Percentiles rank a stretch among this genome's conserved stretches.
phyloP scores from a whole-genome alignment of 2,888 invertebrate genomes.

The Heliconius ethilla region DNA sequence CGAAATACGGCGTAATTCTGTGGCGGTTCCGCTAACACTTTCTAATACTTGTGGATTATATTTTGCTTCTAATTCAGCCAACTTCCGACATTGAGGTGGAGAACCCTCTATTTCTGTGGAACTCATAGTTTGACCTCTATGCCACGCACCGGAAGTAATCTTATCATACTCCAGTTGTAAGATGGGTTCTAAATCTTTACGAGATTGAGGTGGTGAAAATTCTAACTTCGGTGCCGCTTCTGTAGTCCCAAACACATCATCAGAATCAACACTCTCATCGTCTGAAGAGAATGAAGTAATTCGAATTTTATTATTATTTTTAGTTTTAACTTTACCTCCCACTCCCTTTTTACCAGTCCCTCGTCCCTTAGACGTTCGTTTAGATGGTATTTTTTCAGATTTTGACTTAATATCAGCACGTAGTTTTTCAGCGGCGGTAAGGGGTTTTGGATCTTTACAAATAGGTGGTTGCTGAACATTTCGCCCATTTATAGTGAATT shows the following conservation, averaged over 20 bases:
- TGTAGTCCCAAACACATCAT: slow-evolving; percentile 89
- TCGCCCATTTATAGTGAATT: slow-evolving; percentile 77
- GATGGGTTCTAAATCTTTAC: slow-evolving; percentile 89
- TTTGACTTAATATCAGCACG: slow-evolving; percentile 80
- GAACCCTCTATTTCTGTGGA: slow-evolving; percentile 90
- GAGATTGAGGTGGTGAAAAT: slow-evolving; percentile 88
- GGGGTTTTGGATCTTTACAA: slow-evolving; percentile 70
- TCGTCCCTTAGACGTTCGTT: slow-evolving; percentile 83
- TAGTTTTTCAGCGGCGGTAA: slow-evolving; percentile 76
- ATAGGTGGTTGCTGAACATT: slow-evolving; percentile 70
- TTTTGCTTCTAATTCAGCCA: slow-evolving; percentile 84
- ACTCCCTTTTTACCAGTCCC: slow-evolving; percentile 82
- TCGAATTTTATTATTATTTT: slow-evolving; percentile 86
- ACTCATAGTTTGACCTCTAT: slow-evolving; percentile 87
- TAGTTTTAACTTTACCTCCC: slow-evolving; percentile 82
- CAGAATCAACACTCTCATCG: slow-evolving; percentile 88
- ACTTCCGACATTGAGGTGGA: slow-evolving; percentile 86
- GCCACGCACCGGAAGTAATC: slow-evolving; percentile 85
- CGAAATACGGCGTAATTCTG: slow-evolving; percentile 86
- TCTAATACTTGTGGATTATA: slow-evolving; percentile 85
- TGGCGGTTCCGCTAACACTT: slow-evolving; percentile 83
- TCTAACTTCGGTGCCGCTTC: slow-evolving; percentile 88
- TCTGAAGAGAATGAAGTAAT: slow-evolving; percentile 90
- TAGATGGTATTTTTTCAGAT: slow-evolving; percentile 84
- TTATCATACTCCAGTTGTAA: slow-evolving; percentile 87